Evolutionary conservation across 2,888 invertebrate species (phyloP).

Genomic region (Teinopalpus imperialis): DNA sequence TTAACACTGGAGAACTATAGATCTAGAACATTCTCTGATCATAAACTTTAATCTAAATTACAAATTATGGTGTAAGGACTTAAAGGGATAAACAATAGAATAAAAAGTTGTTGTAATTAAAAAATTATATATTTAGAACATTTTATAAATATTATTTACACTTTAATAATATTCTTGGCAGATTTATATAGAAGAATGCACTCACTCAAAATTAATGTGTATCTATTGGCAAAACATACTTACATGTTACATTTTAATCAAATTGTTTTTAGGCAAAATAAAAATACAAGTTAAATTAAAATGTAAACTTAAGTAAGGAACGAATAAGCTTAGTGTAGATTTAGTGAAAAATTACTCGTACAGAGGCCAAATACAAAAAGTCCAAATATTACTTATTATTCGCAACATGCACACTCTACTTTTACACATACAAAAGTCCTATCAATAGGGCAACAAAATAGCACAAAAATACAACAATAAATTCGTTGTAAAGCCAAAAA

Average conservation of each 20-base stretch:
- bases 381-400: conserved; percentile 52
- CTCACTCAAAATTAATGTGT: conserved; percentile 15
- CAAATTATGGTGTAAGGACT: conserved; percentile 29
- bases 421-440: conserved; percentile 66
- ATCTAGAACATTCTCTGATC: conserved; percentile 63
- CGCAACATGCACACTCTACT: conserved; percentile 58
- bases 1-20: conserved; percentile 29
- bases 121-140: conserved; percentile 28
- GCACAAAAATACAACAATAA: conserved; percentile 62
- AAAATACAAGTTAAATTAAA: conserved; percentile 8
- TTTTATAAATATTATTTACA: conserved; percentile 15
- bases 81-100: conserved; percentile 31
- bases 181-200: conserved; percentile 14
- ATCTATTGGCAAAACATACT: conserved; percentile 19
- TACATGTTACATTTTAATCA: conserved; percentile 1
- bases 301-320: conserved; percentile 8
- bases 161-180: conserved; percentile 4
- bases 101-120: conserved; percentile 33
- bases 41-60: conserved; percentile 24
- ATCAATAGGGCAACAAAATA: conserved; percentile 71
- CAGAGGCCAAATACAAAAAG: conserved; percentile 71
- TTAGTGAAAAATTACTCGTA: conserved; percentile 31
- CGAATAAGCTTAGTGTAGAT: conserved; percentile 17
- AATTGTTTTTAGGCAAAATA: conserved; percentile 19
- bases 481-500: conserved; percentile 65